phyloP scores from a whole-genome alignment of 2,113 vertebrate genomes.

The Chelonoidis abingdonii region DNA sequence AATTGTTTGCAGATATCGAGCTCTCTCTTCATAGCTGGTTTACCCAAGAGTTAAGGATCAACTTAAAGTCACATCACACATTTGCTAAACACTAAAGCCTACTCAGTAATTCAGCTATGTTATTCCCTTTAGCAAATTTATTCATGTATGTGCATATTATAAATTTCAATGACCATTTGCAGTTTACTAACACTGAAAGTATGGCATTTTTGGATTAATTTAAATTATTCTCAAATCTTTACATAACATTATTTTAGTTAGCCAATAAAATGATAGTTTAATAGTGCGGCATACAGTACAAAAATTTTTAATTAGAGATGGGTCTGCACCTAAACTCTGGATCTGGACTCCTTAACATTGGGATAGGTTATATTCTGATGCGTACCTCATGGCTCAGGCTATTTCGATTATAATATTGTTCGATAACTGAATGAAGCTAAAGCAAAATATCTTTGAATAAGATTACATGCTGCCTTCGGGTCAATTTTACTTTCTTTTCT shows the following conservation, averaged over 20 bases:
- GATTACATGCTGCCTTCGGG: background rate
- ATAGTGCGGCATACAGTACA: slow-evolving; percentile 22
- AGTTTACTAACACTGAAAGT: slow-evolving; percentile 16
- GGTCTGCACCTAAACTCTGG: background rate
- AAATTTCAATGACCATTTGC: background rate
- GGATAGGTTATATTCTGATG: background rate
- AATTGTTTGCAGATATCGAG: slow-evolving; percentile 95
- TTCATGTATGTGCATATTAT: background rate
- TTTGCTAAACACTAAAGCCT: background rate
- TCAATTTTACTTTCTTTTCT: background rate
- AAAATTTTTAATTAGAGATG: background rate
- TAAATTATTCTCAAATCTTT: slow-evolving; percentile 25
- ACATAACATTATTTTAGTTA: background rate
- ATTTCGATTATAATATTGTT: background rate
- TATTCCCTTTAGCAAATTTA: background rate
- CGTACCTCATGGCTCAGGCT: background rate
- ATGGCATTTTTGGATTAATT: background rate
- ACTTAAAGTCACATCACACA: slow-evolving; percentile 30
- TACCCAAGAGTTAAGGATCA: slow-evolving; percentile 85
- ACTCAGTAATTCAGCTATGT: background rate
- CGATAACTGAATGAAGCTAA: background rate
- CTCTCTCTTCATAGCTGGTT: slow-evolving; percentile 95
- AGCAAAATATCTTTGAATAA: slow-evolving; percentile 21
- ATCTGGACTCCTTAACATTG: background rate
- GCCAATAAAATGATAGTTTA: slow-evolving; percentile 11